Evolutionary conservation across 1,140 invertebrate genomes (phyloP).

Genomic region (Drosophila nasuta): DNA sequence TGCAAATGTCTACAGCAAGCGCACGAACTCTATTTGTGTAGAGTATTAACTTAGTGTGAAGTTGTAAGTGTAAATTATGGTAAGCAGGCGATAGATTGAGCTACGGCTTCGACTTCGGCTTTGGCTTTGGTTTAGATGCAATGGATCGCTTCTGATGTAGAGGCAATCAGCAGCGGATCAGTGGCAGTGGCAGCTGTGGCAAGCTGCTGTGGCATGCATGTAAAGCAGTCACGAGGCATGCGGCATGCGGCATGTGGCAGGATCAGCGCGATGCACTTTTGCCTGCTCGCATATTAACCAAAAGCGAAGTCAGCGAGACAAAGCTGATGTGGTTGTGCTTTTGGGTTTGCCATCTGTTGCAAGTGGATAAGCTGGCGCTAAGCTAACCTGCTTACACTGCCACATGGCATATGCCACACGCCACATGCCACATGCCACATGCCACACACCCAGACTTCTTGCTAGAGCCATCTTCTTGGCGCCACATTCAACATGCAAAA

Average conservation of each 20-base stretch:
- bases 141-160: slow-evolving; percentile 15
- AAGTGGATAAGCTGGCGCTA: slow-evolving; percentile 58
- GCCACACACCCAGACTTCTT: slow-evolving; percentile 19
- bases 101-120: slow-evolving; percentile 24
- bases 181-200: slow-evolving; percentile 4
- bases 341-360: slow-evolving; percentile 45
- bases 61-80: slow-evolving; percentile 21
- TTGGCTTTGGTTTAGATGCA: background rate
- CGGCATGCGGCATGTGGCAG: background rate
- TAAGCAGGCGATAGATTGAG: slow-evolving; percentile 41
- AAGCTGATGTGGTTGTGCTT: background rate
- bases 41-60: background rate
- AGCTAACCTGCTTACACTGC: slow-evolving; percentile 64
- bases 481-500: slow-evolving; percentile 30
- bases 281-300: slow-evolving; percentile 59
- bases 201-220: slow-evolving; percentile 15
- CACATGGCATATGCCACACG: slow-evolving; percentile 28
- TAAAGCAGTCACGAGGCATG: slow-evolving; percentile 15
- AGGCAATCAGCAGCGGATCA: slow-evolving; percentile 58
- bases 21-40: too few relatives aligned
- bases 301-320: slow-evolving; percentile 5
- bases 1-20: too few relatives aligned
- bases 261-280: slow-evolving; percentile 50
- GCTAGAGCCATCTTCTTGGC: slow-evolving; percentile 13
- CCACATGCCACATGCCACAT: slow-evolving; percentile 30